Percentiles rank a stretch among this genome's conserved stretches.
phyloP scores from a whole-genome alignment of 2,888 invertebrate genomes.

The Mythimna impura region DNA sequence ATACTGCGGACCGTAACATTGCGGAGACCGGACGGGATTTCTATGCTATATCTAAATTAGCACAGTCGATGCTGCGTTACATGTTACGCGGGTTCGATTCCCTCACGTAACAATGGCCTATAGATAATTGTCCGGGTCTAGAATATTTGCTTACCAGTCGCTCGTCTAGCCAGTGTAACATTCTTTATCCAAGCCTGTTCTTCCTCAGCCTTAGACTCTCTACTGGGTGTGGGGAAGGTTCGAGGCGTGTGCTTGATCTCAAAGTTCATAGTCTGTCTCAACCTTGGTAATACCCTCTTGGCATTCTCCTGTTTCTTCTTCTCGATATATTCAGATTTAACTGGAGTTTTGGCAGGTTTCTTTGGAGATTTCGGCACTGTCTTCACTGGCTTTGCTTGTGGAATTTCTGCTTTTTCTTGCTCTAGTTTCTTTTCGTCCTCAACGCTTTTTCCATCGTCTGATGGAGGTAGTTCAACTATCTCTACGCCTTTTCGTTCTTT shows the following conservation, averaged over 20 bases:
- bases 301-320: constrained; percentile 80
- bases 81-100: too few relatives aligned
- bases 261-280: constrained; percentile 91
- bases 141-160: constrained; percentile 79
- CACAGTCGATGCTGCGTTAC: too few relatives aligned
- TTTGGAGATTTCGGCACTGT: constrained; percentile 35
- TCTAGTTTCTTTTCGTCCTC: constrained; percentile 27
- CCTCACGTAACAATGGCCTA: too few relatives aligned
- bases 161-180: constrained; percentile 93
- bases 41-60: too few relatives aligned
- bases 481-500: constrained; percentile 65
- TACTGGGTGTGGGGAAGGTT: constrained; percentile 94
- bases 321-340: constrained; percentile 81
- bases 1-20: too few relatives aligned
- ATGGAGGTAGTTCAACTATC: constrained; percentile 72
- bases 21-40: too few relatives aligned
- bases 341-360: constrained; percentile 67
- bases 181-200: constrained; percentile 96
- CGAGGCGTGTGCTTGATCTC: constrained; percentile 93
- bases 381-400: constrained; percentile 31
- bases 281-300: constrained; percentile 87
- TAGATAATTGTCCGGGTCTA: too few relatives aligned
- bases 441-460: constrained; percentile 67
- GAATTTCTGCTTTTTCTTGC: constrained; percentile 36
- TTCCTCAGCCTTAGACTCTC: constrained; percentile 93